Evolutionary conservation across 2,113 vertebrate species (phyloP), one percentile per base, ranked within the genome.

Genomic region (Sialia sialis): DNA sequence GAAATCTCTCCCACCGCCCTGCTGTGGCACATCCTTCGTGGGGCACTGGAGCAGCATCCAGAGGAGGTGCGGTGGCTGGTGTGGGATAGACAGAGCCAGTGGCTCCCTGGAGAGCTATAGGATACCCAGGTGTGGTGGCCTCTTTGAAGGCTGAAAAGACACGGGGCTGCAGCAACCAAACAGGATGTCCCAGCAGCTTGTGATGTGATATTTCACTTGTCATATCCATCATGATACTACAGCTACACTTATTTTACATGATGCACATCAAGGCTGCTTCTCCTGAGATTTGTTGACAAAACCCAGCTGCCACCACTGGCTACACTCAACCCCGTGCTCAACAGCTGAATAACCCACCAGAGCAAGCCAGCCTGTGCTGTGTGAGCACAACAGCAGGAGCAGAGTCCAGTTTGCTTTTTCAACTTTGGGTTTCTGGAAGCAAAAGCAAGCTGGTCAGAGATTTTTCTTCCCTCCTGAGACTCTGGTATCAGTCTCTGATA

Each of bases 401-500:
- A 9, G 46, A 86, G n/a, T 84, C 93, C 51, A 58, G 36, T 86
- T 62, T 90, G 64, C 55, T 88, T 94, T 95, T 81, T 90, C 54
- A 88, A 12, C 63, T 68, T 48, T 10, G 38, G 8, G 32, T 81
- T 93, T 94, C 44, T 94, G 86, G 84, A 88, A 90, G 75, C 54
- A 96, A 95, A 94, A 95, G 86, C 58, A 94, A 94, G 81, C 60
- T 81, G 72, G 34, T 84, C 4, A 1, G 75, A 86, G 85, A 66
- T 78, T 78, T 89, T 87, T 78, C 2, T 64, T 25, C 25, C 19
- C 94, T 88, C 87, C 62, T 59, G 94, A 94, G 96, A 78, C 54
- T 87, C 63, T 64, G 58, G 89, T 97, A 95, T 96, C 96, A 92
- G 95, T 38, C 80, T 58, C 73, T 76, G 95, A 97, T 97, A 97